Evolutionary conservation across 2,888 invertebrate genomes (phyloP), one percentile per base, ranked within the genome.

Genomic region (Sphaeridia pumilis): DNA sequence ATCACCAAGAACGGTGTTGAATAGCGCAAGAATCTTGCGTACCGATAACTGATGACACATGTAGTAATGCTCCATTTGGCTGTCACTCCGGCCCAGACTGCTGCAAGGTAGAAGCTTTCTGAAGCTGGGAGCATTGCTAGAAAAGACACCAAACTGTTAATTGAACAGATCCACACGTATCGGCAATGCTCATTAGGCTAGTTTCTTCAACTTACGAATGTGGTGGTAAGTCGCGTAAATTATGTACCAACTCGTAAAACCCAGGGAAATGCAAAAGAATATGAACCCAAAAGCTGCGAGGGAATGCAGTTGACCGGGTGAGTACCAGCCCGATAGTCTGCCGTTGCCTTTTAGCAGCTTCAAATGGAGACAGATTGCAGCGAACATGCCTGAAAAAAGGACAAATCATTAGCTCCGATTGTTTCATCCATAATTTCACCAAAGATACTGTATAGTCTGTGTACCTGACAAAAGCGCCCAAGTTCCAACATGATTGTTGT

Each of bases 71-170:
- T 57, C 65, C 65, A 66, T 57, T 65, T 65, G 3, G 59, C 55
- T 2, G 64, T 60, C 63, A 66, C 63, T 21, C 60, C 63, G 2
- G 64, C 56, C 65, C 66, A 66, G 3, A 66, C 65, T 3, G 64
- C 64, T 2, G 65, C 61, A 7, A 66, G 50, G 36, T 61, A 64
- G 44, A 57, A 62, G 55, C 65, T 66, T 34, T 47, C 47, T 22
- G 41, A 53, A 0, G 59, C 64, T 4, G 66, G 65, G 7, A 65
- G 45, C 35, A 65, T 52, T n/a, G 66, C 66, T 66, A 41, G 10
- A 54, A 58, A 43, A 47, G 21, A 20, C 4, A 46, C 5, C 10
- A n/a, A 7, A 41, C 20, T 41, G 20, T n/a, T 41, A 41, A 7
- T 17, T 14, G 10, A n/a, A n/a, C n/a, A n/a, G n/a, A n/a, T n/a